Evolutionary conservation across 2,797 vertebrate genomes (phyloP), one percentile per base, ranked within the genome.

Genomic region (Megaceryle alcyon): DNA sequence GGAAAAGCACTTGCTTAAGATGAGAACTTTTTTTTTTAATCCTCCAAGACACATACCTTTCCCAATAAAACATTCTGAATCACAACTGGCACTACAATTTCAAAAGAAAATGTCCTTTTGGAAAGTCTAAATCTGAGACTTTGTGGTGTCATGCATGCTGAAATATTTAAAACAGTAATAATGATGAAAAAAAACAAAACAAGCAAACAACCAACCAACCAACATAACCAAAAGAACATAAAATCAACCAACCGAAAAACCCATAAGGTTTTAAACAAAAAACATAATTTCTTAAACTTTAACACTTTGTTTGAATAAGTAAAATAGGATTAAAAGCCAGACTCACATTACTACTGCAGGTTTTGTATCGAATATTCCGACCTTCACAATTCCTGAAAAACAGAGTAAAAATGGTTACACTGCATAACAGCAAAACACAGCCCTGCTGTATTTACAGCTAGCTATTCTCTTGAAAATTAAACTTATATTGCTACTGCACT

Each of bases 361-460:
- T 99, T 98, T 98, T 98, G 97, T 99, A 99, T 51, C 99, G 98
- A 97, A 99, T 99, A 96, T 99, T 99, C 96, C 98, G 98, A 80
- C 99, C 99, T 95, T 99, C 98, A 82, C 99, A 99, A 96, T 98
- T 99, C 97, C 99, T 99, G 97, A 84, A 97, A 95, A 93, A 85
- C 39, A 96, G 81, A 83, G 12, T 61, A 96, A 57, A 96, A 96
- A 91, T 22, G 39, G 48, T 96, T 93, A 92, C 19, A 59, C 63
- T 57, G 60, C 65, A 15, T 60, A 79, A 59, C 4, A 81, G 37
- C 66, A 86, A 91, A 90, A 91, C 60, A 82, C 46, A 86, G 69
- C 10, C 41, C 60, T 80, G 46, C 61, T 79, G 51, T 28, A 54
- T 93, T 82, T 54, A 79, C 59, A 73, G 64, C 69, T 71, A 91